phyloP scores from a whole-genome alignment of 2,888 invertebrate genomes.

The Allophyes oxyacanthae region DNA sequence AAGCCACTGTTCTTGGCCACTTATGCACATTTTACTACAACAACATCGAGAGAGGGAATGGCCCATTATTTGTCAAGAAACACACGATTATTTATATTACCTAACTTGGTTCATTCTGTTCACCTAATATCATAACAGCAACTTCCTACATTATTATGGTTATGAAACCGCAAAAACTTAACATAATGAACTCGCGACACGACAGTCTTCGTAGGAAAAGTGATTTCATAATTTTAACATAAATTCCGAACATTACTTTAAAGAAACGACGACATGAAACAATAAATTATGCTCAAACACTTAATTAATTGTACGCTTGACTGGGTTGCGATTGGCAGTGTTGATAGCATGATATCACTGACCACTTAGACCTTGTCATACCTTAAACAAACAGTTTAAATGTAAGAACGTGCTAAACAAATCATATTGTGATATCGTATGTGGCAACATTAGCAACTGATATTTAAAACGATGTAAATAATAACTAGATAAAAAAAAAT shows the following conservation, averaged over 20 bases:
- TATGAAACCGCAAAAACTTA: conserved; percentile 37
- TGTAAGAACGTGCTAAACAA: conserved; percentile 45
- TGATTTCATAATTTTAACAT: conserved; percentile 30
- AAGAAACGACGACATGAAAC: conserved; percentile 26
- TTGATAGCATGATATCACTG: conserved; percentile 71
- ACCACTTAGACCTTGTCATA: conserved; percentile 67
- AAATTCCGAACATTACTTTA: conserved; percentile 19
- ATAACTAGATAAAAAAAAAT: conserved; percentile 13
- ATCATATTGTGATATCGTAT: conserved; percentile 25
- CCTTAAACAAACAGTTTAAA: conserved; percentile 62
- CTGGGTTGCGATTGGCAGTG: conserved; percentile 61
- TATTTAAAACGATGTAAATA: conserved; percentile 13
- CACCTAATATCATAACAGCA: conserved; percentile 25
- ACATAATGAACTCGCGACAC: conserved; percentile 34
- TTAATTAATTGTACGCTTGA: conserved; percentile 63
- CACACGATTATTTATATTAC: conserved; percentile 1
- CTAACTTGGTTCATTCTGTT: conserved; percentile 14
- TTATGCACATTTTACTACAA: too few species aligned
- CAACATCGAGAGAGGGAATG: too few species aligned
- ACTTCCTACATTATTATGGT: conserved; percentile 43
- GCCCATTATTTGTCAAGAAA: too few species aligned
- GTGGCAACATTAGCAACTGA: conserved; percentile 25
- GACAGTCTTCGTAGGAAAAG: conserved; percentile 20
- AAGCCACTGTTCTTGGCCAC: too few species aligned
- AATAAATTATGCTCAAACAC: conserved; percentile 26